phyloP scores from a whole-genome alignment of 2,888 invertebrate genomes.

The Drosophila peninsularis region DNA sequence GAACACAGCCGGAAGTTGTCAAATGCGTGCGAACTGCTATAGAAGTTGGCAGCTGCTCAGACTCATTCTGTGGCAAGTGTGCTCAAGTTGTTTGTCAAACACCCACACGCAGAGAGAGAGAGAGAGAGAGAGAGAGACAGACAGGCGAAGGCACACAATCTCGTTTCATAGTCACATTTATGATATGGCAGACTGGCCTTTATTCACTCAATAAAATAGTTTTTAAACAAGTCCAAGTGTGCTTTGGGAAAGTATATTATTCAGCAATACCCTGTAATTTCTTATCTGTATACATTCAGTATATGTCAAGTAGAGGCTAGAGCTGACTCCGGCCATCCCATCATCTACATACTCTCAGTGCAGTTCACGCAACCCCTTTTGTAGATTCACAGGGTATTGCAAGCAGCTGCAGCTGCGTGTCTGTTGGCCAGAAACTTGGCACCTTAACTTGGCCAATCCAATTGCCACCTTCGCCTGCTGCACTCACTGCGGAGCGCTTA shows the following conservation, averaged over 20 bases:
- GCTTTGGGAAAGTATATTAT: too few relatives aligned
- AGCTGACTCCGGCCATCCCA: too few relatives aligned
- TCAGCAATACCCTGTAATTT: background rate
- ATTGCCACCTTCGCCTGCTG: slow-evolving; percentile 27
- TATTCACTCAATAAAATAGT: slow-evolving; percentile 38
- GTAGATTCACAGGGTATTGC: background rate
- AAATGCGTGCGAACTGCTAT: slow-evolving; percentile 44
- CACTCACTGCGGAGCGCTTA: slow-evolving; percentile 26
- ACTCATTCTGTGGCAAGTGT: slow-evolving; percentile 51
- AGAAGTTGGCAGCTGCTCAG: slow-evolving; percentile 50
- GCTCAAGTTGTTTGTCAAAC: slow-evolving; percentile 56
- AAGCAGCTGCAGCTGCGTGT: slow-evolving; percentile 1
- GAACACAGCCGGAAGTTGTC: slow-evolving; percentile 55
- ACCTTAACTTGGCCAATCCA: slow-evolving; percentile 35
- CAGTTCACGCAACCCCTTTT: background rate
- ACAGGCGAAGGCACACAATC: background rate
- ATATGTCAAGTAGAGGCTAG: too few relatives aligned
- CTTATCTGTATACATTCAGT: too few relatives aligned
- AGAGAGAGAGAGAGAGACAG: background rate
- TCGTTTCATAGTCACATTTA: slow-evolving; percentile 19
- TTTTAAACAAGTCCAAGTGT: slow-evolving; percentile 9
- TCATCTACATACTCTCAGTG: too few relatives aligned
- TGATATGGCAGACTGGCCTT: slow-evolving; percentile 6
- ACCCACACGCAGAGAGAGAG: slow-evolving; percentile 13
- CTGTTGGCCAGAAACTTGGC: slow-evolving; percentile 3